These are phyloP conservation scores for Oreochromis grahami DNA, from an alignment of 2,797 vertebrate genomes.

Conservation along the genomic window DNA sequence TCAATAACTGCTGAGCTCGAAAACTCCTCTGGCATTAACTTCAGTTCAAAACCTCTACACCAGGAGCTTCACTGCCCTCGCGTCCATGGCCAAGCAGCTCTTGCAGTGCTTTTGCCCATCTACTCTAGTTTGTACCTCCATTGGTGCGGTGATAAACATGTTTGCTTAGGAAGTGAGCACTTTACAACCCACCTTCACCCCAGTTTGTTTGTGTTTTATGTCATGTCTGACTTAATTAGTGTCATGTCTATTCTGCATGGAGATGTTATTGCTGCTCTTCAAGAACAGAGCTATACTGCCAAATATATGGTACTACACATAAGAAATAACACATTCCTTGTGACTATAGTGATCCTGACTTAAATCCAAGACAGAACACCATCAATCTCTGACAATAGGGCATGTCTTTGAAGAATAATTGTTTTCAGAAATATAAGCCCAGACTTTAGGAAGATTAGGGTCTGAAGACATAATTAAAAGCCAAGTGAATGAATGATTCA, in stretches of 20 bases:
- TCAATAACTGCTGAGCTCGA: background rate
- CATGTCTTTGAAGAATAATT: constrained; percentile 27
- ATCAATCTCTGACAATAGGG: background rate
- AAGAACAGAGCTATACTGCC: background rate
- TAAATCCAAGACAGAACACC: background rate
- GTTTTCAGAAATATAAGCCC: constrained; percentile 20
- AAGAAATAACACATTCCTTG: background rate
- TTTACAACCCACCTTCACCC: background rate
- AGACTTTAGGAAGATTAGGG: constrained; percentile 7
- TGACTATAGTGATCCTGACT: background rate
- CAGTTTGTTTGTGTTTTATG: background rate
- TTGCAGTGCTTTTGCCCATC: background rate
- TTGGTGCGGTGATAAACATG: background rate
- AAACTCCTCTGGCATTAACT: background rate
- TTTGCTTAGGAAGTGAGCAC: background rate
- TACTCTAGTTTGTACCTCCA: background rate
- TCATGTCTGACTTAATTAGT: background rate
- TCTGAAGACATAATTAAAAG: constrained; percentile 33
- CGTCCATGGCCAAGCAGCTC: background rate
- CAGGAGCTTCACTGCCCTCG: too few species aligned
- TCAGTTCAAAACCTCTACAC: background rate
- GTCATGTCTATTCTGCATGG: background rate
- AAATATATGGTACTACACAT: background rate
- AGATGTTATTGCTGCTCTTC: background rate
- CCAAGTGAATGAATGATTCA: constrained; percentile 22